Percentiles rank a stretch among this genome's conserved stretches.
These are phyloP conservation scores for Salmo trutta DNA, from an alignment of 2,797 vertebrate species.

Conservation along the genomic window DNA sequence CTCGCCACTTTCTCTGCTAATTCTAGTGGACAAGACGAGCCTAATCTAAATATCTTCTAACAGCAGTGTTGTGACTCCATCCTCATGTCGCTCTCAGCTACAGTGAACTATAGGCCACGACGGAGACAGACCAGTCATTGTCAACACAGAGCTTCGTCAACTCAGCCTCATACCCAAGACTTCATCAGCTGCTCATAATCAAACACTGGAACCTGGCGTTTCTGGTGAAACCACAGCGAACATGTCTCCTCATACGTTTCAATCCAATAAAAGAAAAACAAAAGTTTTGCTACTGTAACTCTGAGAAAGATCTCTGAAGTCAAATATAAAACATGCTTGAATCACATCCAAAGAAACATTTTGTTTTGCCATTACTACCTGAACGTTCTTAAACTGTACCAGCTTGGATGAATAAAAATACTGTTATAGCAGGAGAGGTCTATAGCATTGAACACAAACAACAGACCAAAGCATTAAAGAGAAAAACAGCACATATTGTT, in stretches of 20 bases:
- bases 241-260: too few species aligned
- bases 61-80: background rate
- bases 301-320: too few species aligned
- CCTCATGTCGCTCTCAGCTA: conserved; percentile 12
- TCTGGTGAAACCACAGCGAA: too few species aligned
- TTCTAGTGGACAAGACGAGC: background rate
- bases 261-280: too few species aligned
- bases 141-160: background rate
- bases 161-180: too few species aligned
- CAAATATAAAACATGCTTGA: too few species aligned
- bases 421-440: background rate
- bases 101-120: conserved; percentile 8
- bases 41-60: background rate
- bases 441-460: background rate
- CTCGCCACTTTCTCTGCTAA: background rate
- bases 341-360: too few species aligned
- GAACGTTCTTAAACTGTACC: background rate
- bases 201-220: too few species aligned
- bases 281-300: too few species aligned
- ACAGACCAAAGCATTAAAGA: background rate
- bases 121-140: background rate
- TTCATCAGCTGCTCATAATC: too few species aligned
- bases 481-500: background rate
- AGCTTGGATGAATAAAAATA: background rate
- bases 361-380: too few species aligned